phyloP scores from a whole-genome alignment of 2,888 invertebrate species.

The Acanthosepion pharaonis region DNA sequence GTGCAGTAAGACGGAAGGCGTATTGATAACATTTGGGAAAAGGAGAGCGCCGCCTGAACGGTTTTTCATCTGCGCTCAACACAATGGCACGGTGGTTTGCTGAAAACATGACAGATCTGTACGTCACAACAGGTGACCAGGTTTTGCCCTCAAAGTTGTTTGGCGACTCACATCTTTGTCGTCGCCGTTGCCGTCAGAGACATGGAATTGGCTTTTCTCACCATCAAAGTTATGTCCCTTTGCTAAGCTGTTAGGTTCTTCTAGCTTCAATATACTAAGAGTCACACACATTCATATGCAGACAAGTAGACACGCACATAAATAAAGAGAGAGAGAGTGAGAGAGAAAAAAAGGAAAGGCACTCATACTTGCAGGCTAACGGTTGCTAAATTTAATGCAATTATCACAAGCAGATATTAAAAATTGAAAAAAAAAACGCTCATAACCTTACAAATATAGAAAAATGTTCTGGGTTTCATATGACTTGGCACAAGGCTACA shows the following conservation, averaged over 20 bases:
- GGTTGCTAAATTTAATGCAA: no score
- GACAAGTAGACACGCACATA: not conserved
- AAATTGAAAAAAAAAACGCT: no score
- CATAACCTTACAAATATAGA: no score
- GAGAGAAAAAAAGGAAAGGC: no score
- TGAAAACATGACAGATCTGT: not conserved
- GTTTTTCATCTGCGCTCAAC: not conserved
- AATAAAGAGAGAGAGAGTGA: no score
- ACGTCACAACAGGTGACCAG: not conserved
- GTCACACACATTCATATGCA: not conserved
- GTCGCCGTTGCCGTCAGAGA: not conserved
- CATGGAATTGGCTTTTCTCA: not conserved
- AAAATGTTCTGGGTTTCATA: no score
- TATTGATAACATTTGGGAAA: not conserved
- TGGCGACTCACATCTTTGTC: not conserved
- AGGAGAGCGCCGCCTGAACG: not conserved
- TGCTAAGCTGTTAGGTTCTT: not conserved
- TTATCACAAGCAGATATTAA: no score
- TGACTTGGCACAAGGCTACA: no score
- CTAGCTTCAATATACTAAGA: not conserved
- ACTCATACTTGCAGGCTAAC: no score
- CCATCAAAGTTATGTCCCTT: not conserved
- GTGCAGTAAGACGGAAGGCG: not conserved
- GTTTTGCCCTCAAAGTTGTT: not conserved
- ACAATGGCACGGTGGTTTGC: not conserved